Conservation (phyloP, 1,140 invertebrate genomes). For the Wasmannia auropunctata region DNA sequence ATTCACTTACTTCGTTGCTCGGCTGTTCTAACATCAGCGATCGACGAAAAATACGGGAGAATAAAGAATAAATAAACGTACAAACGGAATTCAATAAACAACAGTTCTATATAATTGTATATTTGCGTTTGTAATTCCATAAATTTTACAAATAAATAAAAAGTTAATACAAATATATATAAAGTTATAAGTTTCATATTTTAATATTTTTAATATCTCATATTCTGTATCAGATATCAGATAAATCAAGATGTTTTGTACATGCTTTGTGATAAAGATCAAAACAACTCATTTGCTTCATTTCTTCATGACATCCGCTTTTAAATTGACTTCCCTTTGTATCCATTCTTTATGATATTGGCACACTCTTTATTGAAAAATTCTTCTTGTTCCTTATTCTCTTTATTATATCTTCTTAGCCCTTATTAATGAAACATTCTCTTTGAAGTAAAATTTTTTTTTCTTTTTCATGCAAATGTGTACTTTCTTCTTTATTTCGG, state of each 20-base stretch:
- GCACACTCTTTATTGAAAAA: slow-evolving; percentile 23
- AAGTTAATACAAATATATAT: too few relatives aligned
- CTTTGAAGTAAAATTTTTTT: slow-evolving; percentile 33
- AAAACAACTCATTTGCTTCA: background rate
- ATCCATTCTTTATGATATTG: slow-evolving; percentile 27
- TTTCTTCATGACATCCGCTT: slow-evolving; percentile 3
- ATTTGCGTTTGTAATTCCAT: background rate
- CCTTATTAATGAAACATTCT: slow-evolving; percentile 34
- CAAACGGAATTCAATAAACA: background rate
- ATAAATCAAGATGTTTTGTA: background rate
- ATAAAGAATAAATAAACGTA: background rate
- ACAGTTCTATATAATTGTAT: background rate
- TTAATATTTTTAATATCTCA: background rate
- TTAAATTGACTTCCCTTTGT: slow-evolving; percentile 13
- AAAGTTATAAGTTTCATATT: background rate
- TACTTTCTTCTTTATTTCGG: slow-evolving; percentile 5
- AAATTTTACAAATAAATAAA: slow-evolving; percentile 1
- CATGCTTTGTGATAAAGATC: slow-evolving; percentile 12
- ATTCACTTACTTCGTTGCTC: slow-evolving; percentile 13
- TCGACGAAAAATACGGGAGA: background rate
- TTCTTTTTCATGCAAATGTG: slow-evolving; percentile 10
- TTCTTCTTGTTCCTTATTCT: background rate
- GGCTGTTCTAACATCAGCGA: background rate
- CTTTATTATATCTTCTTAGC: slow-evolving; percentile 30
- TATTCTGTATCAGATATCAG: background rate